Evolutionary conservation across 2,113 vertebrate genomes (phyloP).

Genomic region (Octodon degus): DNA sequence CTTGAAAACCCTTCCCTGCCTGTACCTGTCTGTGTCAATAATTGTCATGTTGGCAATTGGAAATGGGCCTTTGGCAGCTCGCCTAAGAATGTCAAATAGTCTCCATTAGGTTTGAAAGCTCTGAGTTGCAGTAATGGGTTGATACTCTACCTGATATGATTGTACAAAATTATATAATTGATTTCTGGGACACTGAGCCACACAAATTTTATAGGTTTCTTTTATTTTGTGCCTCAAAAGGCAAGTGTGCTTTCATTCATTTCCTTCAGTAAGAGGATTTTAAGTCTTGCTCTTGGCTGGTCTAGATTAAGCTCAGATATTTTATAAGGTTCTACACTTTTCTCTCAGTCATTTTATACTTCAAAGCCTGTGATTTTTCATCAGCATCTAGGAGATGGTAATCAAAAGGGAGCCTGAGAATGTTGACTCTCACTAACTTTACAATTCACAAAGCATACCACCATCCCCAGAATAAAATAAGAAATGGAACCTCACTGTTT

Average conservation of each 20-base stretch:
- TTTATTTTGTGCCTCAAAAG: constrained; percentile 79
- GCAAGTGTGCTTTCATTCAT: constrained; percentile 67
- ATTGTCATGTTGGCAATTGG: constrained; percentile 85
- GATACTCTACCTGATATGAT: constrained; percentile 84
- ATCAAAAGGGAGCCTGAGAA: constrained; percentile 21
- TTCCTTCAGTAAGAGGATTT: constrained; percentile 74
- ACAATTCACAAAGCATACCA: neutral
- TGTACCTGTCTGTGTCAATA: constrained; percentile 86
- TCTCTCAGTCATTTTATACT: constrained; percentile 55
- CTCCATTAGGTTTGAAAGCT: constrained; percentile 86
- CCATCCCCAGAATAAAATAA: neutral
- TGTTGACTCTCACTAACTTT: neutral
- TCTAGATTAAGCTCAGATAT: constrained; percentile 60
- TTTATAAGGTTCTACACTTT: constrained; percentile 38
- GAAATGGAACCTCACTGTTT: neutral
- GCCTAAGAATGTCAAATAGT: constrained; percentile 86
- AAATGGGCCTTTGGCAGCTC: constrained; percentile 85
- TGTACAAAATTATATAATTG: constrained; percentile 87
- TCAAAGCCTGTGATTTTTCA: constrained; percentile 61
- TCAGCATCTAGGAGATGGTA: neutral
- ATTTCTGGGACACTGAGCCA: constrained; percentile 84
- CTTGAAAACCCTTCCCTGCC: constrained; percentile 85
- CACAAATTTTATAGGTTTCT: constrained; percentile 80
- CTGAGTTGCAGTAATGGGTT: constrained; percentile 85
- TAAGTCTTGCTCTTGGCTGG: constrained; percentile 62